Percentiles rank a stretch among this genome's conserved stretches.
Conservation (phyloP, 2,888 invertebrate genomes). For the Ditula angustiorana region DNA sequence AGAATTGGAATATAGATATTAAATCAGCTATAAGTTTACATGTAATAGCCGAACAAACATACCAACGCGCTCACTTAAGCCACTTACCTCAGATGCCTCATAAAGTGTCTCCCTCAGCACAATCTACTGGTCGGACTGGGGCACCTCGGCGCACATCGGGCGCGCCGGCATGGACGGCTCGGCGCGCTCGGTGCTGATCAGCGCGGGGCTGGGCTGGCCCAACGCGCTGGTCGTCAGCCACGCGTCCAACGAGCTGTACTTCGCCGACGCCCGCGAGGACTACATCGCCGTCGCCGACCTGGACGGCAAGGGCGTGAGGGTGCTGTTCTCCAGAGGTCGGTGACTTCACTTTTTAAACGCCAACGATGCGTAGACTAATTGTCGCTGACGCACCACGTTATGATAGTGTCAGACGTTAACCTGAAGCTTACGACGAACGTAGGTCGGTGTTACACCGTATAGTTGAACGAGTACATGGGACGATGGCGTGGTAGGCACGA, state of each 20-base stretch:
- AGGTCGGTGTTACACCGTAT: no score
- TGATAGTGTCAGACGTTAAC: no score
- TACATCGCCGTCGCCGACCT: constrained; percentile 94
- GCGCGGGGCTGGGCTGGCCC: constrained; percentile 92
- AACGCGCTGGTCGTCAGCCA: constrained; percentile 93
- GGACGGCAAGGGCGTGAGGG: constrained; percentile 89
- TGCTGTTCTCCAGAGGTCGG: constrained; percentile 88
- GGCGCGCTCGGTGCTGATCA: constrained; percentile 87
- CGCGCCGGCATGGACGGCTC: constrained; percentile 94
- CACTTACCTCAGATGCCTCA: no score
- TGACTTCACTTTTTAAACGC: no score
- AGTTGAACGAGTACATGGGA: no score
- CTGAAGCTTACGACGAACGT: no score
- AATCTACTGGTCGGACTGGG: constrained; percentile 94
- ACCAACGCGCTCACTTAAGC: no score
- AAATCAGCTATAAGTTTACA: no score
- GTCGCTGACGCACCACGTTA: background rate
- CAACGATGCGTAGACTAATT: no score
- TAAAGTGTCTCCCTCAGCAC: constrained; percentile 64
- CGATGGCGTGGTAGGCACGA: no score
- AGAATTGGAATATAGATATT: no score
- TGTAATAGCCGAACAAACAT: no score
- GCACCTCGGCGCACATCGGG: constrained; percentile 91
- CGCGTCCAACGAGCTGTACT: constrained; percentile 92
- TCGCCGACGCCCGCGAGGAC: constrained; percentile 95